Evolutionary conservation across 2,797 vertebrate species (phyloP), one percentile per base, ranked within the genome.

Genomic region (Protonibea diacanthus): DNA sequence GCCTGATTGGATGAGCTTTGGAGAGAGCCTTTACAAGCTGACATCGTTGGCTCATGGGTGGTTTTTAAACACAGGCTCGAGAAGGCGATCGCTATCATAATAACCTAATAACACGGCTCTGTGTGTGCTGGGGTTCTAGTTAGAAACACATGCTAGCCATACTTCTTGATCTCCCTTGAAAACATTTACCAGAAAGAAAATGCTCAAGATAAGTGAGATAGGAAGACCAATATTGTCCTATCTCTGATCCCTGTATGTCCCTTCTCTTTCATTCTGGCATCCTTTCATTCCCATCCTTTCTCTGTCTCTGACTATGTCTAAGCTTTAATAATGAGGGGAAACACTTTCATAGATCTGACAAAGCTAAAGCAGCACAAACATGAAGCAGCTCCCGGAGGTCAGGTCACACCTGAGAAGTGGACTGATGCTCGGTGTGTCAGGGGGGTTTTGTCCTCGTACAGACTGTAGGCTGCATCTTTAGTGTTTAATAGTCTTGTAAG

Each of bases 31-130:
- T 90, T 84, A 88, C 92, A 92, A 93, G 90, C 91, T 92, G 91
- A 91, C 91, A 93, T 86, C 91, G 90, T 92, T 90, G 91, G 90
- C 91, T 91, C 86, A 67, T 29, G 74, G 79, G 76, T 86, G 86
- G 79, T 70, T 90, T 89, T 83, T 69, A 88, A 89, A 78, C 60
- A 66, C 76, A 75, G 76, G 81, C 86, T 91, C 91, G 67, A 65
- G 68, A 77, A 75, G 78, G 57, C 86, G 86, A 90, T 86, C 78
- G 77, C 84, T 83, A 75, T 92, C 84, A 60, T 84, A 86, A 91
- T 89, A 86, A 89, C 76, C 84, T 81, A 82, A 84, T 85, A 86
- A 88, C 74, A 79, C 76, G 33, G 48, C 52, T 77, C 33, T 57
- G 7, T 71, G 63, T 74, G 48, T 68, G 18, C 64, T 48, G 78